These are phyloP conservation scores for Pandion haliaetus DNA, from an alignment of 2,113 vertebrate species.

Conservation along the genomic window DNA sequence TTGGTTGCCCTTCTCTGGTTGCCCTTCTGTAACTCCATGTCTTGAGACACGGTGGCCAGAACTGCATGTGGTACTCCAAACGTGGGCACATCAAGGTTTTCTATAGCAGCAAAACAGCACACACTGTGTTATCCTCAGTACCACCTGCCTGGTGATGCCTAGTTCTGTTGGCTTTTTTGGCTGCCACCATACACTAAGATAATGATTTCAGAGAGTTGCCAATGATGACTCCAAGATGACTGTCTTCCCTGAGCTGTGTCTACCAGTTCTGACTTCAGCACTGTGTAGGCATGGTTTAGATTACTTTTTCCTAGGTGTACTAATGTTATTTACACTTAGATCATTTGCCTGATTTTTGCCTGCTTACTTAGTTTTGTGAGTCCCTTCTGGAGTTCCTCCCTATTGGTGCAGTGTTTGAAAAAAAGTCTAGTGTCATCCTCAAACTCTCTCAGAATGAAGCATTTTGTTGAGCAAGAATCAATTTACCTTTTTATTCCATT, in stretches of 20 bases:
- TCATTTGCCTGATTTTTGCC: neutral
- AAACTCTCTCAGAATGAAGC: neutral
- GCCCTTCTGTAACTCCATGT: neutral
- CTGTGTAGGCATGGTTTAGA: neutral
- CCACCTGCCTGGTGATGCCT: neutral
- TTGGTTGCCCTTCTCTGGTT: neutral
- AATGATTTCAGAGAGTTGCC: neutral
- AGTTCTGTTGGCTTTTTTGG: neutral
- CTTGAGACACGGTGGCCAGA: neutral
- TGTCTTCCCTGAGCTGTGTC: neutral
- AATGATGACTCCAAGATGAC: neutral
- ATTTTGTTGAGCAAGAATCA: neutral
- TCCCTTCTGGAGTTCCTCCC: neutral
- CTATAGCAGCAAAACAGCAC: neutral
- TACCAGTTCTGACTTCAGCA: neutral
- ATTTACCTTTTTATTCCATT: neutral
- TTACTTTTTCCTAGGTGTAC: neutral
- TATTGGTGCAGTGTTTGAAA: neutral
- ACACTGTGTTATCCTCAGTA: neutral
- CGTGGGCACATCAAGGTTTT: accelerated
- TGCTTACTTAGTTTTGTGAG: neutral
- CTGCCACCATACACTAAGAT: neutral
- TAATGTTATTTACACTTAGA: neutral
- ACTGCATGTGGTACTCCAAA: accelerated
- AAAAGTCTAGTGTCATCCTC: neutral